phyloP scores from a whole-genome alignment of 2,888 invertebrate genomes.

The Drosophila lutescens region DNA sequence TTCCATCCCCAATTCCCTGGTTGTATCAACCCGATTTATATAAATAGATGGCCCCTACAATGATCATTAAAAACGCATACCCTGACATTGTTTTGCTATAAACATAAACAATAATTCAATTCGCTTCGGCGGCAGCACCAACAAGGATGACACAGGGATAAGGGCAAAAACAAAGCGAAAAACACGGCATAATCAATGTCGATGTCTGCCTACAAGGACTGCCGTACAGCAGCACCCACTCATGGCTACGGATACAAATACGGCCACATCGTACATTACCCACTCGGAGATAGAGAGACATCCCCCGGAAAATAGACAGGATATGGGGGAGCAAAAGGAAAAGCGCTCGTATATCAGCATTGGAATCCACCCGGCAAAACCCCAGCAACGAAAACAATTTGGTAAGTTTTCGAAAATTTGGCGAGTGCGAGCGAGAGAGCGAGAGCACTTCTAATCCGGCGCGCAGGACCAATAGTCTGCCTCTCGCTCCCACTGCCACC shows the following conservation, averaged over 20 bases:
- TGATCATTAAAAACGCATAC: slow-evolving; percentile 69
- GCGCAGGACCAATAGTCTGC: slow-evolving; percentile 62
- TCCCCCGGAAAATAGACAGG: slow-evolving; percentile 50
- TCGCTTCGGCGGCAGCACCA: slow-evolving; percentile 54
- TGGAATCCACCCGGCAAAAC: slow-evolving; percentile 80
- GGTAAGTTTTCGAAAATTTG: slow-evolving; percentile 81
- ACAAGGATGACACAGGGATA: slow-evolving; percentile 42
- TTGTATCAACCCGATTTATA: slow-evolving; percentile 12
- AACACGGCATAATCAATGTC: slow-evolving; percentile 77
- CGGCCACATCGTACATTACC: slow-evolving; percentile 37
- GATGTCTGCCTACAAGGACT: slow-evolving; percentile 59
- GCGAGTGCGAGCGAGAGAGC: slow-evolving; percentile 24
- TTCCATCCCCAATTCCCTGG: neutral
- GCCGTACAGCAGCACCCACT: slow-evolving; percentile 20
- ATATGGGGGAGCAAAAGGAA: slow-evolving; percentile 31
- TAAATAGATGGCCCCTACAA: slow-evolving; percentile 45
- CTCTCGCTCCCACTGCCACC: slow-evolving; percentile 5
- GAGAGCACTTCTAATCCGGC: slow-evolving; percentile 58
- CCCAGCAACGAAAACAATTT: slow-evolving; percentile 80
- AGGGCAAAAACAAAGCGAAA: slow-evolving; percentile 46
- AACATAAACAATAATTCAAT: slow-evolving; percentile 77
- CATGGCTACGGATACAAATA: slow-evolving; percentile 22
- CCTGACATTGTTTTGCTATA: slow-evolving; percentile 71
- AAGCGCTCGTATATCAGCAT: slow-evolving; percentile 74
- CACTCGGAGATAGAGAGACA: slow-evolving; percentile 56